phyloP scores from a whole-genome alignment of 2,113 vertebrate genomes.

The Desmodus rotundus region DNA sequence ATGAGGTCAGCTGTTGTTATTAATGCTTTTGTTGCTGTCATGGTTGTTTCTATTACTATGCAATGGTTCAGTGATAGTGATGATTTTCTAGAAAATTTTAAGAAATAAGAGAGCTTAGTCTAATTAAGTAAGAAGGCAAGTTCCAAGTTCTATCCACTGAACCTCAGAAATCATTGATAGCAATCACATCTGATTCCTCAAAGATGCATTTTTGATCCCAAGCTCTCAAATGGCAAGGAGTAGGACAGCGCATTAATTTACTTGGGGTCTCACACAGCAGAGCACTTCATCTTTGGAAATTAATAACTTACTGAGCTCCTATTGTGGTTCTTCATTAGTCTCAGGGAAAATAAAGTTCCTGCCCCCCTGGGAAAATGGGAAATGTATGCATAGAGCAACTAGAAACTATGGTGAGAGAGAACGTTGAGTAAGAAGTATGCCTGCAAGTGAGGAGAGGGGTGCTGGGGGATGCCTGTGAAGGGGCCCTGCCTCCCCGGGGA shows the following conservation, averaged over 20 bases:
- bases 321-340: not conserved
- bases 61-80: not conserved
- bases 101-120: not conserved
- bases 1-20: not conserved
- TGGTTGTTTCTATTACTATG: not conserved
- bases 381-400: too few species aligned
- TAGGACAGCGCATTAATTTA: not conserved
- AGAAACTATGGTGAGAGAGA: not conserved
- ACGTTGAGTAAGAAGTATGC: fast-evolving
- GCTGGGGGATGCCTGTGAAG: not conserved
- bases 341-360: not conserved
- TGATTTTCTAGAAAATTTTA: not conserved
- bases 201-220: not conserved
- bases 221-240: not conserved
- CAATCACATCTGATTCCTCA: not conserved
- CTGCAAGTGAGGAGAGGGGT: not conserved
- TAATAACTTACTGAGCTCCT: not conserved
- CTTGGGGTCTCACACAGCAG: not conserved
- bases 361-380: not conserved
- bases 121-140: not conserved
- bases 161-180: not conserved
- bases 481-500: not conserved
- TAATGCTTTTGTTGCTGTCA: not conserved
- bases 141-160: not conserved
- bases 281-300: not conserved